Evolutionary conservation across 2,797 vertebrate genomes (phyloP).

Genomic region (Tarsius wallacei): DNA sequence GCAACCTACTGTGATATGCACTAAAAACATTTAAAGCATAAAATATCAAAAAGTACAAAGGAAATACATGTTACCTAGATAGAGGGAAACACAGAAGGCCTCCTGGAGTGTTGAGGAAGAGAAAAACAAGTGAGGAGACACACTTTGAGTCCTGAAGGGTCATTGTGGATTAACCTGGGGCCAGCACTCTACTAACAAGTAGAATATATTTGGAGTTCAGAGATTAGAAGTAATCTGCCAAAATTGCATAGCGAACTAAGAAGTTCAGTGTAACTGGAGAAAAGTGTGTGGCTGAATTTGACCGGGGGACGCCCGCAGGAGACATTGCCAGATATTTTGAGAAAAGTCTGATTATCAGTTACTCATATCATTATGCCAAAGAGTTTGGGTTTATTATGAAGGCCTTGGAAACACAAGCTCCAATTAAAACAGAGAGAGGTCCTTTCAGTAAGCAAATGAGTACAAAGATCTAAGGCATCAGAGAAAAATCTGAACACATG

Average conservation of each 20-base stretch:
- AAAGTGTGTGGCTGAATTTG: not conserved
- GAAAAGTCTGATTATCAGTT: not conserved
- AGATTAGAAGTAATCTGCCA: not conserved
- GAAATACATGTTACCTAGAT: fast-evolving
- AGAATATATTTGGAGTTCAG: not conserved
- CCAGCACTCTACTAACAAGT: not conserved
- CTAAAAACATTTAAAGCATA: not conserved
- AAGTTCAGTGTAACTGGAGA: not conserved
- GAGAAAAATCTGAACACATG: not conserved
- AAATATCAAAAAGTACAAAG: not conserved
- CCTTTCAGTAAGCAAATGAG: not conserved
- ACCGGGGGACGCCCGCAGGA: not conserved
- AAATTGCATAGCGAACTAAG: not conserved
- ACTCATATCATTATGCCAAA: not conserved
- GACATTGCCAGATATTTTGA: not conserved
- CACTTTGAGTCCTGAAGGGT: not conserved
- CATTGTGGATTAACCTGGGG: not conserved
- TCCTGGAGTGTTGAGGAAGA: fast-evolving
- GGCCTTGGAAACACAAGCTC: not conserved
- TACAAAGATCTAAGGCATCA: not conserved
- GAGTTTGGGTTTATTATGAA: not conserved
- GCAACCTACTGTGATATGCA: not conserved
- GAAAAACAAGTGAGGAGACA: not conserved
- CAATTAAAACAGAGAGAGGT: not conserved
- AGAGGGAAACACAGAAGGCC: not conserved